Evolutionary conservation across 2,888 invertebrate species (phyloP).

Genomic region (Nomada hirtipes): DNA sequence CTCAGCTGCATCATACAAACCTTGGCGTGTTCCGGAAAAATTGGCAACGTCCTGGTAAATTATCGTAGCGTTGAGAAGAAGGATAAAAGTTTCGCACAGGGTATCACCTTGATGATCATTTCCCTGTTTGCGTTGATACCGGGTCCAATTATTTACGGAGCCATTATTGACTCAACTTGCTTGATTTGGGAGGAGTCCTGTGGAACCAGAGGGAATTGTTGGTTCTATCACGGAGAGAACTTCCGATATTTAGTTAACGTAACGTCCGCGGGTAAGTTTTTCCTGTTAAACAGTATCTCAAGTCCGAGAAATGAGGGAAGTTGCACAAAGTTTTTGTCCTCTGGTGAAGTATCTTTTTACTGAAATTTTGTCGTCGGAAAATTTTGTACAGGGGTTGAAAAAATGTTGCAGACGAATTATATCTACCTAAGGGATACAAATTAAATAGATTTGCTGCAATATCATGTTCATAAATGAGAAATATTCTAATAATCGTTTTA

Average conservation of each 20-base stretch:
- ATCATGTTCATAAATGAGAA: too few species aligned
- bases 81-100: conserved; percentile 89
- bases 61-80: conserved; percentile 87
- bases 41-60: conserved; percentile 88
- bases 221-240: conserved; percentile 87
- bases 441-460: too few species aligned
- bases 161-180: conserved; percentile 88
- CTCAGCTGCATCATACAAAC: conserved; percentile 86
- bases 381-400: too few species aligned
- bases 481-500: too few species aligned
- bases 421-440: too few species aligned
- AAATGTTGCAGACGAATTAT: too few species aligned
- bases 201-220: conserved; percentile 88
- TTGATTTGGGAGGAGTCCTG: conserved; percentile 89
- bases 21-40: conserved; percentile 88
- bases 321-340: too few species aligned
- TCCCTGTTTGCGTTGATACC: conserved; percentile 89
- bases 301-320: too few species aligned
- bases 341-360: too few species aligned
- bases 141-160: conserved; percentile 89
- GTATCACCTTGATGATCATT: conserved; percentile 87
- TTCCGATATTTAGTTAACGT: conserved; percentile 87
- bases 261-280: conserved; percentile 85
- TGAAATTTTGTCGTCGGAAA: too few species aligned
- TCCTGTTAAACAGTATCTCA: neutral